These are phyloP conservation scores for Labeo rohita DNA, from an alignment of 2,113 vertebrate genomes.

Conservation along the genomic window DNA sequence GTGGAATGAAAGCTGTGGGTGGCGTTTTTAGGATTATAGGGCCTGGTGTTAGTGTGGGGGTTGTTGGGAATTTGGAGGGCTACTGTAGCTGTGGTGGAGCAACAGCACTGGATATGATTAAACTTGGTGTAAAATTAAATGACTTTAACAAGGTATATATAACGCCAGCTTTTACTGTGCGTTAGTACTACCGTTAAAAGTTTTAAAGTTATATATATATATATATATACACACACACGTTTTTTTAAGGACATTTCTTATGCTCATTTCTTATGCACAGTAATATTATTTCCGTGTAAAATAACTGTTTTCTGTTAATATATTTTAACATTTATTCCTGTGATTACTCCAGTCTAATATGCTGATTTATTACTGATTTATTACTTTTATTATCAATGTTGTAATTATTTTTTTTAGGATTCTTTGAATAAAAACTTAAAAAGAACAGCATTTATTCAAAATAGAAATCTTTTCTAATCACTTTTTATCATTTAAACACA, in stretches of 20 bases:
- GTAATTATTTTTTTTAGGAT: neutral
- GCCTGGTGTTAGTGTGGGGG: conserved; percentile 11
- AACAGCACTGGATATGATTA: neutral
- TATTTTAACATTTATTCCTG: neutral
- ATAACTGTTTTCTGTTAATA: neutral
- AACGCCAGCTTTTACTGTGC: neutral
- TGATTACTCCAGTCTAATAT: neutral
- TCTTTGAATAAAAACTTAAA: too few species aligned
- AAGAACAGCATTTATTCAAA: too few species aligned
- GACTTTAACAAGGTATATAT: neutral
- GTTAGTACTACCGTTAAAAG: neutral
- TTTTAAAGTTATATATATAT: neutral
- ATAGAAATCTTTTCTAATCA: too few species aligned
- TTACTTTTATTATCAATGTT: neutral
- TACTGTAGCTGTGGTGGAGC: neutral
- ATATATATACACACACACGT: too few species aligned
- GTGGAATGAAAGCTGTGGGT: conserved; percentile 34
- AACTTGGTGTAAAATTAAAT: neutral
- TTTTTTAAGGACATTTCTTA: too few species aligned
- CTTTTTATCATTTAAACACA: too few species aligned
- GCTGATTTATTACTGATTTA: too few species aligned
- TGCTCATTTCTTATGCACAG: too few species aligned
- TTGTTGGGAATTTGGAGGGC: neutral
- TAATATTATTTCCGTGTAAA: neutral
- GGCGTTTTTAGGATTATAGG: conserved; percentile 18